Evolutionary conservation across 2,797 vertebrate genomes (phyloP).

Genomic region (Moxostoma hubbsi): DNA sequence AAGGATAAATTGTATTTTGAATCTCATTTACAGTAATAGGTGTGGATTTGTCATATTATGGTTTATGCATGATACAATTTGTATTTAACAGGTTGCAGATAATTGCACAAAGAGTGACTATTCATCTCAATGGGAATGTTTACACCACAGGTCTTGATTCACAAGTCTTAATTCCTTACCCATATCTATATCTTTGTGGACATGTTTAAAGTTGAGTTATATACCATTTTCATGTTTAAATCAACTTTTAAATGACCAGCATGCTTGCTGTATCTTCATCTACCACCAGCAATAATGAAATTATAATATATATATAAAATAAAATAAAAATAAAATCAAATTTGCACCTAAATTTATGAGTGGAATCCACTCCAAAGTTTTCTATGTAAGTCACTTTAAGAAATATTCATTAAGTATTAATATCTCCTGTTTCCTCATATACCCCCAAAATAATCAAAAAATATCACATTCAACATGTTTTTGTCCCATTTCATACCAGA

Average conservation of each 20-base stretch:
- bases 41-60: conserved; percentile 5
- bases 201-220: background rate
- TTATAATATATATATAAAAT: background rate
- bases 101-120: conserved; percentile 46
- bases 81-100: conserved; percentile 42
- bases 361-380: background rate
- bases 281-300: background rate
- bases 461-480: conserved; percentile 13
- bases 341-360: background rate
- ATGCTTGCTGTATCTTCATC: conserved; percentile 4
- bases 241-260: background rate
- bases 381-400: background rate
- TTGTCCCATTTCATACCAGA: background rate
- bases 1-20: conserved; percentile 26
- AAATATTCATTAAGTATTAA: conserved; percentile 7
- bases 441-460: conserved; percentile 5
- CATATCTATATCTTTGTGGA: background rate
- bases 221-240: background rate
- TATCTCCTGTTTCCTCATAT: conserved; percentile 10
- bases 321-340: too few species aligned
- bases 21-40: conserved; percentile 27
- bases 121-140: background rate
- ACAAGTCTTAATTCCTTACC: background rate
- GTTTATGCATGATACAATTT: conserved; percentile 40
- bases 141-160: background rate